Evolutionary conservation across 2,797 vertebrate genomes (phyloP).

Genomic region (Peromyscus nudipes): DNA sequence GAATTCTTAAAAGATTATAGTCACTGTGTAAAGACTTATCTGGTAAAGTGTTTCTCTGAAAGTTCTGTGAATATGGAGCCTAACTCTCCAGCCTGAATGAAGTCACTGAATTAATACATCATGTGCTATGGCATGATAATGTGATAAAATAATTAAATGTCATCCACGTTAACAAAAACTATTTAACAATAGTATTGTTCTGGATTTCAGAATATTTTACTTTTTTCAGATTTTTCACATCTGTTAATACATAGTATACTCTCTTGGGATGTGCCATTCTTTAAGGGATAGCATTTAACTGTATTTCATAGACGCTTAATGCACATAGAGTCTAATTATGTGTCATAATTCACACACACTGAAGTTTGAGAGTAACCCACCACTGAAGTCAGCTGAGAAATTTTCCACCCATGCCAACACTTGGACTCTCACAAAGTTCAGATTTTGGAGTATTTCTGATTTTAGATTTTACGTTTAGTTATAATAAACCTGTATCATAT

Average conservation of each 20-base stretch:
- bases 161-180: not conserved
- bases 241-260: not conserved
- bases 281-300: not conserved
- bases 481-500: not conserved
- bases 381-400: not conserved
- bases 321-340: rapidly evolving
- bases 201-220: not conserved
- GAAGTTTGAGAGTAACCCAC: not conserved
- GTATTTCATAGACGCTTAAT: not conserved
- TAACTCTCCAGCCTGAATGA: not conserved
- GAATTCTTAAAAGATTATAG: not conserved
- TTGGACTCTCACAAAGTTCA: not conserved
- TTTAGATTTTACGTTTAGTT: not conserved
- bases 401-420: not conserved
- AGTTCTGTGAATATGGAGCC: not conserved
- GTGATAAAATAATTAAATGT: not conserved
- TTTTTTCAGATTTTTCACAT: not conserved
- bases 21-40: not conserved
- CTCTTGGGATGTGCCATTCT: not conserved
- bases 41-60: not conserved
- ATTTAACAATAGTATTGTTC: not conserved
- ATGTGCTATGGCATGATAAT: not conserved
- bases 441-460: not conserved
- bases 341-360: not conserved
- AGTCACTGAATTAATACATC: not conserved